Percentiles rank a stretch among this genome's conserved stretches.
Evolutionary conservation across 92 coral and sea anemone species (phyloP).

Genomic region (Pocillopora meandrina): DNA sequence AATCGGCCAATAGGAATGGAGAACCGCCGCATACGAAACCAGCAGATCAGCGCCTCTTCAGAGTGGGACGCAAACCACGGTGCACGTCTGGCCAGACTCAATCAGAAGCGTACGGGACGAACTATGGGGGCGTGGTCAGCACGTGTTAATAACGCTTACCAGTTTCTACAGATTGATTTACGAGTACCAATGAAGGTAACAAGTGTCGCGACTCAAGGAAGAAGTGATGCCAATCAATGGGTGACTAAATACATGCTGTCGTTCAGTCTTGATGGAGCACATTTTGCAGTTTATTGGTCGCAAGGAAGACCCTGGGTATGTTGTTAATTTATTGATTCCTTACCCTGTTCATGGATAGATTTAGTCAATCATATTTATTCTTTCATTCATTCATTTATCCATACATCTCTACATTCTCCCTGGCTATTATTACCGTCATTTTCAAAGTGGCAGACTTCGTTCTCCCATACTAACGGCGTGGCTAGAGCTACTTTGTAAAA

Average conservation of each 20-base stretch:
- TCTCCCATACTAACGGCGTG: too few relatives aligned
- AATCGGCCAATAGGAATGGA: conserved; percentile 79
- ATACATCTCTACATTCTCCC: too few relatives aligned
- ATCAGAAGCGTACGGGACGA: conserved; percentile 66
- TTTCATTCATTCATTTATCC: too few relatives aligned
- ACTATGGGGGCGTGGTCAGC: conserved; percentile 88
- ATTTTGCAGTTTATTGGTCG: conserved; percentile 66
- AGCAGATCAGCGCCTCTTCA: conserved; percentile 75
- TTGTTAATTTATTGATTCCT: neutral
- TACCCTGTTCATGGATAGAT: too few relatives aligned
- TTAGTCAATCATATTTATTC: too few relatives aligned
- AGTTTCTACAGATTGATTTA: conserved; percentile 83
- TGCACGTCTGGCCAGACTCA: conserved; percentile 68
- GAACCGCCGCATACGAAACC: conserved; percentile 67
- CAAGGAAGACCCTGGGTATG: conserved; percentile 78
- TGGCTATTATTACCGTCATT: too few relatives aligned
- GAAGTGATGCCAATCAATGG: conserved; percentile 76
- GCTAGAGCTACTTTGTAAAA: too few relatives aligned
- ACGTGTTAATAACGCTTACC: conserved; percentile 63
- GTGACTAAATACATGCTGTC: conserved; percentile 67
- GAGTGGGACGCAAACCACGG: conserved; percentile 67
- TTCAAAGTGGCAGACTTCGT: too few relatives aligned
- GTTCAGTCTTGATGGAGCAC: conserved; percentile 79
- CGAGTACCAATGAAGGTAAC: conserved; percentile 73
- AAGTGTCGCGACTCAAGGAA: conserved; percentile 79